Evolutionary conservation across 1,140 invertebrate species (phyloP), one percentile per base, ranked within the genome.

Genomic region (Drosophila elegans): DNA sequence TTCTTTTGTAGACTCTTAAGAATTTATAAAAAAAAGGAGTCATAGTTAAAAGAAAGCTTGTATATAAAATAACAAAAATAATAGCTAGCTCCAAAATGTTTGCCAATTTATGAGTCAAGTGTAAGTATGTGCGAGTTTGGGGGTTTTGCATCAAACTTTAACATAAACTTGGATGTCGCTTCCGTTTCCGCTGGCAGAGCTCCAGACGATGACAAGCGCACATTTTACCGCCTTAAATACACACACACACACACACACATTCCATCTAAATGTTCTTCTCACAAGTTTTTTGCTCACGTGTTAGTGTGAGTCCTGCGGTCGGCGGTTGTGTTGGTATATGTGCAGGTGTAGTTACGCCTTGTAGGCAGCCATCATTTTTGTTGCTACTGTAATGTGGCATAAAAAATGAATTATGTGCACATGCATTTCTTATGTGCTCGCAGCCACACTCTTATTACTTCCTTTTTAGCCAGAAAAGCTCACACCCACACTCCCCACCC

Each of bases 341-440:
- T 52, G 49, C 29, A n/a, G 4, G 27, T 71, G 49, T 73, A 25
- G 41, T n/a, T 48, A n/a, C 38, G 29, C 29, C 57, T 32, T 38
- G 25, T 66, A 54, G 39, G 52, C 44, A 53, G 44, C 64, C 64
- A 48, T 49, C 64, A 71, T 71, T 71, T 71, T 41, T 71, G 67
- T 57, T 69, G 67, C 78, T 82, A 54, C 80, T 86, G 83, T 86
- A 86, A 86, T 83, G 83, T 80, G 74, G 75, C 76, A 77, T 86
- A 86, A 86, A 86, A 86, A 86, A 86, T 86, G 83, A 86, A 86
- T 86, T 88, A 86, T 86, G 83, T 86, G 83, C 76, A 83, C 83
- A 83, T 86, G 83, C 83, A 86, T 86, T 88, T 86, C 83, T 86
- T 86, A 88, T 86, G 82, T 57, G 51, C 46, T 53, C 55, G 44